Percentiles rank a stretch among this genome's conserved stretches.
These are phyloP conservation scores for Rhynchonycteris naso DNA, from an alignment of 2,797 vertebrate genomes.

Conservation along the genomic window DNA sequence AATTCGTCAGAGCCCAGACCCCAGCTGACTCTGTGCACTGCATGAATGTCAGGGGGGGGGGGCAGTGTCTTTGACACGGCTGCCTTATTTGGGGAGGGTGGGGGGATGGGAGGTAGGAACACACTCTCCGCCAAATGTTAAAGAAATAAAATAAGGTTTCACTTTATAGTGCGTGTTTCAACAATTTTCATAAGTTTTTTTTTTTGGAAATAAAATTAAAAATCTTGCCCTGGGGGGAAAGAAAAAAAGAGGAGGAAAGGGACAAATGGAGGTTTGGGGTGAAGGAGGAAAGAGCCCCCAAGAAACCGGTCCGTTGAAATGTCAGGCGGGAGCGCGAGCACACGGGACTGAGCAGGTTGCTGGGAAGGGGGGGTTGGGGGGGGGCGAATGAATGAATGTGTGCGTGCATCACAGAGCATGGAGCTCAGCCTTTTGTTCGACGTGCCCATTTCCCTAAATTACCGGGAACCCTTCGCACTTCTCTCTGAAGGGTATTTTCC, in stretches of 20 bases:
- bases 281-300: constrained; percentile 35
- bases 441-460: not conserved
- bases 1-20: constrained; percentile 96
- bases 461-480: not conserved
- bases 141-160: constrained; percentile 82
- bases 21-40: constrained; percentile 92
- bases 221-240: constrained; percentile 86
- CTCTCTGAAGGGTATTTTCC: not conserved
- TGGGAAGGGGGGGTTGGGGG: fast-evolving
- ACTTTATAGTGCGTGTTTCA: constrained; percentile 88
- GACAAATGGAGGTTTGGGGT: constrained; percentile 40
- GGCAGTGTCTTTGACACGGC: constrained; percentile 91
- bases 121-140: constrained; percentile 83
- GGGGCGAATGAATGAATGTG: not conserved
- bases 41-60: constrained; percentile 94
- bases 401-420: fast-evolving
- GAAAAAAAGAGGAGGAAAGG: constrained; percentile 81
- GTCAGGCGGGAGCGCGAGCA: constrained; percentile 64
- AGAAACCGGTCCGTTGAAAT: constrained; percentile 73
- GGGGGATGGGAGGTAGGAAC: not conserved
- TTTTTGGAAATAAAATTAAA: constrained; percentile 86
- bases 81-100: constrained; percentile 84
- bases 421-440: not conserved
- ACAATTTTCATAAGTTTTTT: constrained; percentile 91
- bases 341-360: fast-evolving